These are phyloP conservation scores for Drosophila bunnanda DNA, from an alignment of 2,888 invertebrate genomes.

Conservation along the genomic window DNA sequence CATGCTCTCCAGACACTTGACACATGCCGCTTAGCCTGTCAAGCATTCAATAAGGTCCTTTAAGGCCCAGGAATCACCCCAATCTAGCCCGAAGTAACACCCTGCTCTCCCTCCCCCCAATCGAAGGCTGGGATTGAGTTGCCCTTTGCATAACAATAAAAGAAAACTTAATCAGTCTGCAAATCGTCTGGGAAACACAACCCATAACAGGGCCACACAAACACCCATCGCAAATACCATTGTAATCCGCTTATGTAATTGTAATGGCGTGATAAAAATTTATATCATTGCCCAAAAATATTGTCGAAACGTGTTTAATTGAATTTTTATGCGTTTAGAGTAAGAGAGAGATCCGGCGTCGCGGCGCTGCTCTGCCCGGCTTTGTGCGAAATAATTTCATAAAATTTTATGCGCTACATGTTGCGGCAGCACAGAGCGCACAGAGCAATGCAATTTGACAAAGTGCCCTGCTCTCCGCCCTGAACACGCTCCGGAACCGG, in stretches of 20 bases:
- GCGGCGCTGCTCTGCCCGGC: slow-evolving; percentile 1
- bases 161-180: slow-evolving; percentile 75
- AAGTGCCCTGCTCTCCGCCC: slow-evolving; percentile 44
- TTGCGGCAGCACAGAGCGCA: slow-evolving; percentile 20
- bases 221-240: slow-evolving; percentile 24
- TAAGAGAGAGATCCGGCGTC: slow-evolving; percentile 5
- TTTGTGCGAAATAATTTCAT: slow-evolving; percentile 67
- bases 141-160: slow-evolving; percentile 65
- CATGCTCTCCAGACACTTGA: slow-evolving; percentile 75
- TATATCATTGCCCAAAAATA: slow-evolving; percentile 73
- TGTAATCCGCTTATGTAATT: slow-evolving; percentile 77
- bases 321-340: slow-evolving; percentile 75
- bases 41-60: slow-evolving; percentile 58
- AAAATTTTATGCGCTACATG: slow-evolving; percentile 65
- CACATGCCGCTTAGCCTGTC: slow-evolving; percentile 71
- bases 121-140: slow-evolving; percentile 31
- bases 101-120: slow-evolving; percentile 45
- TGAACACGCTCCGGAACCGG: slow-evolving; percentile 30
- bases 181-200: slow-evolving; percentile 64
- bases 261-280: slow-evolving; percentile 77
- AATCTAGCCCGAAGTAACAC: slow-evolving; percentile 18
- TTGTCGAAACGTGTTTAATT: slow-evolving; percentile 78
- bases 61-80: slow-evolving; percentile 12
- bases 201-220: slow-evolving; percentile 12
- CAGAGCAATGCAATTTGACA: slow-evolving; percentile 57